Evolutionary conservation across 2,888 invertebrate genomes (phyloP).

Genomic region (Aphodius granarius): DNA sequence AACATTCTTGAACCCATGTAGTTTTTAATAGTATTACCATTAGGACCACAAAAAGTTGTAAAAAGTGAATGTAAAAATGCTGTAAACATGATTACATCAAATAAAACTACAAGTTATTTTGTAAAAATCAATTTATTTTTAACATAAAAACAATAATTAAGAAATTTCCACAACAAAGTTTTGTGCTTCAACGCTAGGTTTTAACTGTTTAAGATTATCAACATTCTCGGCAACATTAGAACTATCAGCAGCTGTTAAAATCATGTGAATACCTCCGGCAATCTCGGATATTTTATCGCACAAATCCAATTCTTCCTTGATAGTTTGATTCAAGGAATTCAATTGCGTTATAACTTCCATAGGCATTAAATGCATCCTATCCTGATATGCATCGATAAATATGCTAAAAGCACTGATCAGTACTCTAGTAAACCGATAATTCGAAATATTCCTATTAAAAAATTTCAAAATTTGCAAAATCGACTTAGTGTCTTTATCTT

Average conservation of each 20-base stretch:
- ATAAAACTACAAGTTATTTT: neutral
- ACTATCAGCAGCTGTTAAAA: slow-evolving; percentile 20
- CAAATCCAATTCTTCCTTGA: slow-evolving; percentile 71
- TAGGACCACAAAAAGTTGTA: too few relatives aligned
- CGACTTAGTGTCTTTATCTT: slow-evolving; percentile 69
- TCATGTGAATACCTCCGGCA: slow-evolving; percentile 57
- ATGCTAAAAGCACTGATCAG: slow-evolving; percentile 74
- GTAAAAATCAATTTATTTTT: neutral
- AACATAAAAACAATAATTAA: neutral
- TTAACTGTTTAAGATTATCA: neutral
- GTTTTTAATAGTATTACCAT: too few relatives aligned
- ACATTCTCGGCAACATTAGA: neutral
- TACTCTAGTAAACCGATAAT: slow-evolving; percentile 72
- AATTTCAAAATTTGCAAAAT: slow-evolving; percentile 73
- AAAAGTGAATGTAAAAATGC: too few relatives aligned
- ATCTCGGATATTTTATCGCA: slow-evolving; percentile 65
- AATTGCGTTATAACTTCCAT: slow-evolving; percentile 65
- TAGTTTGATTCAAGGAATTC: slow-evolving; percentile 60
- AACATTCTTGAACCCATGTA: too few relatives aligned
- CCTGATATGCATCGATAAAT: slow-evolving; percentile 75
- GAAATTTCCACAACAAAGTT: neutral
- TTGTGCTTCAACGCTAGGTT: neutral
- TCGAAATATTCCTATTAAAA: slow-evolving; percentile 68
- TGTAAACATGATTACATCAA: too few relatives aligned
- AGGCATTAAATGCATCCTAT: slow-evolving; percentile 63